Percentiles rank a stretch among this genome's conserved stretches.
These are phyloP conservation scores for Gymnothorax javanicus DNA, from an alignment of 2,797 vertebrate species.

Conservation along the genomic window DNA sequence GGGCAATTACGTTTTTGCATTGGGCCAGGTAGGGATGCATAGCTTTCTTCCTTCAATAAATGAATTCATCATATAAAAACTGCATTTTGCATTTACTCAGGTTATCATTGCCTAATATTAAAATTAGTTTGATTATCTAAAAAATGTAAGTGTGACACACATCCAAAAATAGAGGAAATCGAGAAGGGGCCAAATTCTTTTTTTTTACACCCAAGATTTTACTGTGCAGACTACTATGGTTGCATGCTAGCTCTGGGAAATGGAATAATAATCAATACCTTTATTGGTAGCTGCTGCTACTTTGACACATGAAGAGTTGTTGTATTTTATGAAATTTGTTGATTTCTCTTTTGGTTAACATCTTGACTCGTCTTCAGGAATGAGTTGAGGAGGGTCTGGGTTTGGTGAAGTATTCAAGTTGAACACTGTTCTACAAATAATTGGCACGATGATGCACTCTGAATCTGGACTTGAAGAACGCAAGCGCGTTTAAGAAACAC, in stretches of 20 bases:
- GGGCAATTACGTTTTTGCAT: too few species aligned
- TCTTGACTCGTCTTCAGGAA: slow-evolving; percentile 23
- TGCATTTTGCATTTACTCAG: too few species aligned
- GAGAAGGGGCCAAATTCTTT: too few species aligned
- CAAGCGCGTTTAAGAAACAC: slow-evolving; percentile 6
- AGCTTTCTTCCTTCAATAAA: too few species aligned
- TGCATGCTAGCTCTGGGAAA: background rate
- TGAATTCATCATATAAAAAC: too few species aligned
- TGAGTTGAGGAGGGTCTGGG: background rate
- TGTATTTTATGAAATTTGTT: background rate
- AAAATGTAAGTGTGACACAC: too few species aligned
- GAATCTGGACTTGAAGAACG: slow-evolving; percentile 12
- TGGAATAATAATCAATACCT: background rate
- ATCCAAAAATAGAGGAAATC: too few species aligned
- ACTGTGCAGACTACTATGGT: background rate
- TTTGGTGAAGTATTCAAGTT: slow-evolving; percentile 22
- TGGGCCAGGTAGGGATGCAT: too few species aligned
- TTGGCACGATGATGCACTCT: slow-evolving; percentile 3
- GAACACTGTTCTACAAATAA: slow-evolving; percentile 26
- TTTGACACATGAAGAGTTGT: background rate
- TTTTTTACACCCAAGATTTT: too few species aligned
- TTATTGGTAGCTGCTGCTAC: background rate
- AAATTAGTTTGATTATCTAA: too few species aligned
- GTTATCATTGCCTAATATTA: too few species aligned
- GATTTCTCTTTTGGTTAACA: background rate